Percentiles rank a stretch among this genome's conserved stretches.
These are phyloP conservation scores for Felis chaus DNA, from an alignment of 2,113 vertebrate genomes.

Conservation along the genomic window DNA sequence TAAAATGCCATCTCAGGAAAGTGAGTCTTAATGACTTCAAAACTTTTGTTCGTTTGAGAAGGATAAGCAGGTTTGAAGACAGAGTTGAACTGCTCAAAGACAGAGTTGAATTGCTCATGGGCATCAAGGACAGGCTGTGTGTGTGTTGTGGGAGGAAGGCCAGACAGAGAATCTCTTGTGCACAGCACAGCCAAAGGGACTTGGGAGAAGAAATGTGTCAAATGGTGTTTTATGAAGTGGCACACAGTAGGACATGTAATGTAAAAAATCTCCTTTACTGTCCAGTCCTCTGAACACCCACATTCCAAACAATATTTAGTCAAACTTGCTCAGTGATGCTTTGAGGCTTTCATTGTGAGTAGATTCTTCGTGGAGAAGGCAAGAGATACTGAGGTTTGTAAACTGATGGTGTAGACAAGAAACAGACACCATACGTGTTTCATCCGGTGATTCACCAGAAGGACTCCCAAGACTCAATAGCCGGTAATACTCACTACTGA, in stretches of 20 bases:
- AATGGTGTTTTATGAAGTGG: neutral
- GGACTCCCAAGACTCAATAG: neutral
- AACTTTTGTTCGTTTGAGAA: neutral
- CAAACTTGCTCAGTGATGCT: neutral
- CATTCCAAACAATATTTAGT: neutral
- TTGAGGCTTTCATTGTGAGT: neutral
- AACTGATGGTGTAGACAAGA: neutral
- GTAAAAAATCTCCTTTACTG: neutral
- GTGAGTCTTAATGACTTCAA: neutral
- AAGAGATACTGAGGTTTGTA: neutral
- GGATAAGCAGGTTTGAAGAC: neutral
- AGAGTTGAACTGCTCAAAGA: neutral
- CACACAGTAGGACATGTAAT: neutral
- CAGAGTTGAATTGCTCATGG: neutral
- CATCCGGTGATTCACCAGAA: neutral
- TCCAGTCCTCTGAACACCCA: neutral
- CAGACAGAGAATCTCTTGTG: neutral
- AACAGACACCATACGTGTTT: neutral
- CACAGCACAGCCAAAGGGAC: neutral
- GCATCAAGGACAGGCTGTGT: neutral
- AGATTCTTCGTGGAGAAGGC: constrained; percentile 3
- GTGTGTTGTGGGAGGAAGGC: neutral
- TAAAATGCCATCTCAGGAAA: neutral
- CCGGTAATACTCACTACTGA: neutral
- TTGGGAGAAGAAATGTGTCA: neutral